Conservation (phyloP, 2,113 vertebrate species). For the Aegithalos caudatus region DNA sequence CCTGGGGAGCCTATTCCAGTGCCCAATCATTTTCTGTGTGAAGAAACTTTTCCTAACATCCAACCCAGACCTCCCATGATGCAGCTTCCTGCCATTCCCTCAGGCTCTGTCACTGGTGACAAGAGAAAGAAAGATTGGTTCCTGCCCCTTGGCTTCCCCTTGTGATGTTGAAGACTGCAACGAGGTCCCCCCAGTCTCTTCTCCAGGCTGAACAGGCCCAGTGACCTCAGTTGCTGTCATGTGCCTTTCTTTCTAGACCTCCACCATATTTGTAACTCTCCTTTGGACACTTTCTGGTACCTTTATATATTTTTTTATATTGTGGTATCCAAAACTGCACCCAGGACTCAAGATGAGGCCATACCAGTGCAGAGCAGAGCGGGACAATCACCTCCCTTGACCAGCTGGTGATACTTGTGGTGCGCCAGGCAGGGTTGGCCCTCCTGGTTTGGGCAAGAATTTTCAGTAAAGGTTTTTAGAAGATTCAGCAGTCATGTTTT, state of each 20-base stretch:
- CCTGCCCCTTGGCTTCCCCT: not conserved
- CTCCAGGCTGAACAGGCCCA: not conserved
- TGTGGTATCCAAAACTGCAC: not conserved
- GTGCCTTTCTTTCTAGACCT: not conserved
- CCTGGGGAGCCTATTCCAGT: not conserved
- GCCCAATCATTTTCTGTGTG: fast-evolving
- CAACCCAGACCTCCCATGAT: not conserved
- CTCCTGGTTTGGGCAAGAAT: not conserved
- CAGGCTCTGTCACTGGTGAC: not conserved
- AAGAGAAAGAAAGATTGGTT: not conserved
- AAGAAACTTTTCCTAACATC: not conserved
- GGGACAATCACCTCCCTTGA: not conserved
- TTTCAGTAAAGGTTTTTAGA: not conserved
- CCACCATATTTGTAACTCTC: not conserved
- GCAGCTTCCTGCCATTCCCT: not conserved
- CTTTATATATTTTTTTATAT: not conserved
- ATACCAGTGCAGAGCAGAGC: not conserved
- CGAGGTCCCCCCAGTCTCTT: not conserved
- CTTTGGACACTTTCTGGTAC: not conserved
- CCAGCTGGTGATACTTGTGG: fast-evolving
- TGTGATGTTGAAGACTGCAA: not conserved
- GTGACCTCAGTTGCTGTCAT: not conserved
- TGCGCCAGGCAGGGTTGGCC: not conserved
- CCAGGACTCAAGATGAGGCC: not conserved
- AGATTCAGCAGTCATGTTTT: not conserved